Evolutionary conservation across 2,113 vertebrate genomes (phyloP).

Genomic region (Ailuropoda melanoleuca): DNA sequence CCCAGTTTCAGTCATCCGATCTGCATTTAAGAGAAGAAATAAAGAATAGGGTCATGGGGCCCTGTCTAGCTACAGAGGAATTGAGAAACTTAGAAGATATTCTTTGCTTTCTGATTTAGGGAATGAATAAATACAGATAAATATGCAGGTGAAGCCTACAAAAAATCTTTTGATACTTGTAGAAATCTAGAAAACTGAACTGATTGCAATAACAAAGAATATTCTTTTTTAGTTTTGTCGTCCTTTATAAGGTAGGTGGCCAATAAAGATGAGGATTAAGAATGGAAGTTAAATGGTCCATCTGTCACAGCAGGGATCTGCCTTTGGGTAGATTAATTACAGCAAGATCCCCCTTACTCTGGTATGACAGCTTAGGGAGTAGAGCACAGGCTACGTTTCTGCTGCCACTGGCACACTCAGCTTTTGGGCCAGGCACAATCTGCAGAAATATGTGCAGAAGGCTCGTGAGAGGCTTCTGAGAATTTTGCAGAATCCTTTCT

Average conservation of each 20-base stretch:
- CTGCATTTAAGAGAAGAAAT: background rate
- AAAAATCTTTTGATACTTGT: background rate
- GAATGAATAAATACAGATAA: background rate
- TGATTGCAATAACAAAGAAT: background rate
- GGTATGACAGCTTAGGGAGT: background rate
- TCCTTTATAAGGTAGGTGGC: background rate
- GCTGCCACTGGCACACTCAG: background rate
- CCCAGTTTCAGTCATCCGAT: background rate
- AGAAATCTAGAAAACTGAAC: background rate
- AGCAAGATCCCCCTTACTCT: background rate
- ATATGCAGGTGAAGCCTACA: background rate
- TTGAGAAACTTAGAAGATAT: background rate
- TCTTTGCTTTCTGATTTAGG: background rate
- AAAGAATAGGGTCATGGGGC: background rate
- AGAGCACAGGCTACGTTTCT: background rate
- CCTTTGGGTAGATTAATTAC: background rate
- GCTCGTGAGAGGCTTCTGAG: background rate
- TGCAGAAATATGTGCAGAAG: background rate
- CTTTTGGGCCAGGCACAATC: background rate
- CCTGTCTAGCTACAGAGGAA: background rate
- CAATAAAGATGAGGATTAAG: background rate
- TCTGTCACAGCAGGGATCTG: background rate
- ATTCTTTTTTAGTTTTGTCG: background rate
- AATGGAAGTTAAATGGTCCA: background rate
- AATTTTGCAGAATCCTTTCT: background rate